Base-by-base conservation (phyloP, 2,113 vertebrate species). In the Alectura lathami region DNA sequence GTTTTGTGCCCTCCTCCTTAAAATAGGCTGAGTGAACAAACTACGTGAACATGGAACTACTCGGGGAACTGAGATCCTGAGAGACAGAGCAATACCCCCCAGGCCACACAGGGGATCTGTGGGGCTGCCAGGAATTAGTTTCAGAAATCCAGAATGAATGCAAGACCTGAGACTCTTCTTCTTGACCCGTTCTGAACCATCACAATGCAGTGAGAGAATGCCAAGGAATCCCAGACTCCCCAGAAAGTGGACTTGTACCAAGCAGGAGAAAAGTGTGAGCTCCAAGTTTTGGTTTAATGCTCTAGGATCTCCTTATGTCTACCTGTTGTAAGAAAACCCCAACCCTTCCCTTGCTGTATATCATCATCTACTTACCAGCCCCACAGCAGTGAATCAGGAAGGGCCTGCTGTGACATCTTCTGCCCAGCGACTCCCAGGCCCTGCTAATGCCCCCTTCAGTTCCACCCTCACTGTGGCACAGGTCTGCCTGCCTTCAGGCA, bases 351-450 rank as follows among this genome's bases (percentile, higher is more conserved):
- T 51, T 56, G 6, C 27, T 38, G 26, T 13, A 14, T 14, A 48
- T 8, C 4, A 13, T 54, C 38, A 34, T 48, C 56, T 50, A 95
- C 97, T 96, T 72, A 97, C 95, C 94, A 48, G 56, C 45, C 56
- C 45, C 69, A 63, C 64, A 53, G 1, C 7, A 48, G 32, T 78
- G 77, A 50, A 42, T 22, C 59, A 47, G 48, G 30, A 67, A 64
- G 63, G 15, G 15, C 43, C 30, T 51, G 47, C 30, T 77, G 40
- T 70, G 51, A 27, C 4, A 3, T 45, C 40, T 79, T 62, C 47
- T 48, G 26, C 38, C 47, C 69, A 27, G 56, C 0, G 1, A 54
- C 13, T 15, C 22, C 24, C 45, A 60, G 60, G 29, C 30, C 36
- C 16, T 68, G 63, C n/a, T 8, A 40, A 38, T 2, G 43, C 10